Base-by-base conservation (phyloP, 2,888 invertebrate genomes). In the Smittia aterrima region DNA sequence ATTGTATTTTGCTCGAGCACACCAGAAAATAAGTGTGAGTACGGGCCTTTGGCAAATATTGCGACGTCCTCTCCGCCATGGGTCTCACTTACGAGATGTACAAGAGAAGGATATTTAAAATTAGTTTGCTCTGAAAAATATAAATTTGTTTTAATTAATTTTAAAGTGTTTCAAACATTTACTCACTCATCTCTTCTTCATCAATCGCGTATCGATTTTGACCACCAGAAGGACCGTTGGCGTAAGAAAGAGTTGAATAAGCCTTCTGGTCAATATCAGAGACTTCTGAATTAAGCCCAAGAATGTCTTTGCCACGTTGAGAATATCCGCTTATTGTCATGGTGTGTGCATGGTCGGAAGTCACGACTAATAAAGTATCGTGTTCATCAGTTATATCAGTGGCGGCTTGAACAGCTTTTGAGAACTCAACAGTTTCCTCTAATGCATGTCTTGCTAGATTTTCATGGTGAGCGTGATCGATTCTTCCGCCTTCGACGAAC, bases 61-160 rank as follows among this genome's bases (percentile, higher is more conserved):
- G 88, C 87, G 0, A 93, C 92, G 80, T 93, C 93, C 76, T 93
- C 93, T 0, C 91, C 91, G 0, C 90, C 91, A 78, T 92, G 92
- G 0, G 91, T 90, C 78, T 91, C 92, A 16, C 85, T 81, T 0
- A 79, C 54, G 22, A 86, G 82, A 0, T 89, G 90, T 0, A 87
- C 86, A 0, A 88, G 81, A 0, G 90, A 82, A 0, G 91, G 90
- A 78, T 85, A 89, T 0, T 82, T 47, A 22, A 80, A 80, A 32
- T 79, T 72, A 1, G 77, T 76, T 13, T 16, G 9, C 22, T 72
- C 72, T 72, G 54, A n/a, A 27, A 71, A 11, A 58, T 11, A 16
- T 25, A 71, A 40, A 68, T 27, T 32, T 53, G n/a, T n/a, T 64
- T 27, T 13, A 64, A 27, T 18, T 22, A 40, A 41, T 6, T 41